Conservation (phyloP, 37 sponge, comb jelly and placozoan species). For the Oscarella lobularis region DNA sequence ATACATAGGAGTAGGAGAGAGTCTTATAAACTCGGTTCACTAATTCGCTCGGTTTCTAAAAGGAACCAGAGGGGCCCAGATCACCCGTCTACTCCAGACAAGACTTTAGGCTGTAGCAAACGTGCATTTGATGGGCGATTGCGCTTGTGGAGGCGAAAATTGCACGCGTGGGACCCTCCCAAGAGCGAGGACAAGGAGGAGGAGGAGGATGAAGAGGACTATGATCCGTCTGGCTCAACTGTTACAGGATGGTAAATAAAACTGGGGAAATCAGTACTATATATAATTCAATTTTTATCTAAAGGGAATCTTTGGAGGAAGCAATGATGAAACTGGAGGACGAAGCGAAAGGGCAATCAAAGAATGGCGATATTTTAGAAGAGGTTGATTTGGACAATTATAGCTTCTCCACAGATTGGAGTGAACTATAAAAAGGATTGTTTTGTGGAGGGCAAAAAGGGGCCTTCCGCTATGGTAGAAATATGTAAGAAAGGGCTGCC, state of each 20-base stretch:
- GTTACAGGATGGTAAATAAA: not conserved
- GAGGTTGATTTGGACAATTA: too few species aligned
- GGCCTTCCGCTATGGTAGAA: too few species aligned
- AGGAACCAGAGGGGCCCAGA: constrained; percentile 26
- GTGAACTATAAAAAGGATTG: too few species aligned
- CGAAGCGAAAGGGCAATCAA: too few species aligned
- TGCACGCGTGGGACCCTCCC: constrained; percentile 67
- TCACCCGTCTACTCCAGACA: constrained; percentile 75
- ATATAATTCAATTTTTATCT: too few species aligned
- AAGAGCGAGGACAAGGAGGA: not conserved
- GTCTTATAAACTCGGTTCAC: not conserved
- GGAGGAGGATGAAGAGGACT: not conserved
- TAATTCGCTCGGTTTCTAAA: constrained; percentile 11
- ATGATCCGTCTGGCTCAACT: not conserved
- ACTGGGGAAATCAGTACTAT: too few species aligned
- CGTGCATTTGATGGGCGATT: constrained; percentile 77
- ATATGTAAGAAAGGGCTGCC: too few species aligned
- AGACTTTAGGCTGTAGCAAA: constrained; percentile 51
- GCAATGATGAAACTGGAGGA: too few species aligned
- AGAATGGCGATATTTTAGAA: too few species aligned
- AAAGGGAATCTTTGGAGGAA: too few species aligned
- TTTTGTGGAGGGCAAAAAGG: too few species aligned
- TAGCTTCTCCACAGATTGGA: too few species aligned
- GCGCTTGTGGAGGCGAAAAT: constrained; percentile 51
- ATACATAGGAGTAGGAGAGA: not conserved